A percentile compares a stretch with the other conserved stretches of the same genome.
Conservation (phyloP, 2,888 invertebrate genomes). For the Epiblema foenella region DNA sequence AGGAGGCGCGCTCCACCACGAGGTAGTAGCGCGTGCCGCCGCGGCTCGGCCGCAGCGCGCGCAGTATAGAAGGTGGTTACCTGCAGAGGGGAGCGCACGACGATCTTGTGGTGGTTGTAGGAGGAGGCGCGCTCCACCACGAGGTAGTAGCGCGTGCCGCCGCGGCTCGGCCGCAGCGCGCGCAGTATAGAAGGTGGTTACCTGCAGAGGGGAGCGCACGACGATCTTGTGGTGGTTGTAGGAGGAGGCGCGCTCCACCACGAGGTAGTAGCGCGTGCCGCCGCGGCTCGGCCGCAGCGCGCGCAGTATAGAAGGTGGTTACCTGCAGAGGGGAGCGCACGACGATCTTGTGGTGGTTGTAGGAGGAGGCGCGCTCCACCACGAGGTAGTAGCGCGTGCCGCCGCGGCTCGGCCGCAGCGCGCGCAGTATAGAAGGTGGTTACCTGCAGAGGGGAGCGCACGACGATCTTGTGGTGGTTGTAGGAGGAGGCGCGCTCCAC, state of each 20-base stretch:
- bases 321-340: slow-evolving; percentile 91
- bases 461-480: slow-evolving; percentile 85
- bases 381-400: slow-evolving; percentile 88
- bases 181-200: no score
- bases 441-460: slow-evolving; percentile 90
- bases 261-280: slow-evolving; percentile 87
- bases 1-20: slow-evolving; percentile 87
- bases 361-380: slow-evolving; percentile 86
- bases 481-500: slow-evolving; percentile 87
- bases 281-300: slow-evolving; percentile 86
- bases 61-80: no score
- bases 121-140: slow-evolving; percentile 87
- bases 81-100: slow-evolving; percentile 90
- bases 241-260: slow-evolving; percentile 87
- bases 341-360: slow-evolving; percentile 84
- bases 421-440: no score
- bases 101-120: slow-evolving; percentile 84
- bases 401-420: slow-evolving; percentile 86
- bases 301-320: no score
- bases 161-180: slow-evolving; percentile 86
- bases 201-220: slow-evolving; percentile 91
- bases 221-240: slow-evolving; percentile 85
- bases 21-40: slow-evolving; percentile 88
- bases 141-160: slow-evolving; percentile 87
- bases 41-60: slow-evolving; percentile 86